These are phyloP conservation scores for Pseudomugil gertrudae DNA, from an alignment of 2,797 vertebrate genomes.

Conservation along the genomic window DNA sequence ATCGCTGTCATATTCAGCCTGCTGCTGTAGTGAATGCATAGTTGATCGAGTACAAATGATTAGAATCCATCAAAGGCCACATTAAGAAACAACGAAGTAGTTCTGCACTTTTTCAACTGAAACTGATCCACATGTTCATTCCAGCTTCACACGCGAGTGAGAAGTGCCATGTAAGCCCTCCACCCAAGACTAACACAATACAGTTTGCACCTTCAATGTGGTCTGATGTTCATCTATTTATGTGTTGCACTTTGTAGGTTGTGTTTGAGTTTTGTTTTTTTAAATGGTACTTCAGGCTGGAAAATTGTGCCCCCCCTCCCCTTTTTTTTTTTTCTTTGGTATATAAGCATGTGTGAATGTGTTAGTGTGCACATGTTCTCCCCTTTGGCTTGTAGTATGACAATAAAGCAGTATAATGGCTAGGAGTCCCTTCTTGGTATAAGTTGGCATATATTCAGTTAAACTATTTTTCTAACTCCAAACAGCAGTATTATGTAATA, in stretches of 20 bases:
- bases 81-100: not conserved
- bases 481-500: slow-evolving; percentile 78
- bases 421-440: slow-evolving; percentile 64
- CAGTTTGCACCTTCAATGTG: slow-evolving; percentile 69
- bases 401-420: slow-evolving; percentile 65
- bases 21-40: not conserved
- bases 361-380: slow-evolving; percentile 28
- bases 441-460: slow-evolving; percentile 64
- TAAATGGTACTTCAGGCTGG: slow-evolving; percentile 64
- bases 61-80: slow-evolving; percentile 2
- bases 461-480: slow-evolving; percentile 75
- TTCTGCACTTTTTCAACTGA: not conserved
- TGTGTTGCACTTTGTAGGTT: slow-evolving; percentile 78
- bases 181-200: slow-evolving; percentile 29
- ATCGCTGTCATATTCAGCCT: not conserved
- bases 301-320: slow-evolving; percentile 27
- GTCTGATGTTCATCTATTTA: slow-evolving; percentile 45
- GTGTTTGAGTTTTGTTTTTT: slow-evolving; percentile 37
- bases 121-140: slow-evolving; percentile 8
- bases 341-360: no score
- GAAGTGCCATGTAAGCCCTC: slow-evolving; percentile 62
- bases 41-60: not conserved
- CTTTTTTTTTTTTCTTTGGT: not conserved
- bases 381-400: slow-evolving; percentile 31
- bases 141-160: slow-evolving; percentile 32